Conservation (phyloP, 1,140 invertebrate genomes). For the Meloidogyne floridensis region DNA sequence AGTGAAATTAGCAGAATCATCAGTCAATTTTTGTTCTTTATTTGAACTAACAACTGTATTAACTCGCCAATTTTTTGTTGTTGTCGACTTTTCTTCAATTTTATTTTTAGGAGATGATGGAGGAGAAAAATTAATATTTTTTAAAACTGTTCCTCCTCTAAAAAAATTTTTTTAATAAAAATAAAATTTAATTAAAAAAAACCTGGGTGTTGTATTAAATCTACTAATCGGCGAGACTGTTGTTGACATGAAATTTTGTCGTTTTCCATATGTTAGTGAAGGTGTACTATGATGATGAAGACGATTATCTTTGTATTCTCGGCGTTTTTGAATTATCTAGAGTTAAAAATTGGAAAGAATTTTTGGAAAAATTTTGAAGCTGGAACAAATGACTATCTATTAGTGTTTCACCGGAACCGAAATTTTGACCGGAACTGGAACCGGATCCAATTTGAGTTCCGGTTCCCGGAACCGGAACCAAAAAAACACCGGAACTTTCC, state of each 20-base stretch:
- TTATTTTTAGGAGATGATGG: no score
- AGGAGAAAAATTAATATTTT: background rate
- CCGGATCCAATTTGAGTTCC: no score
- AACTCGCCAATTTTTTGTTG: background rate
- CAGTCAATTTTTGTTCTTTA: background rate
- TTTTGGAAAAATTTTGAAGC: background rate
- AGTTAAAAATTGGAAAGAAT: background rate
- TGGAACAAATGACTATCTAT: no score
- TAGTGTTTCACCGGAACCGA: no score
- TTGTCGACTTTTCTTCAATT: background rate
- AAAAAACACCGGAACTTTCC: no score
- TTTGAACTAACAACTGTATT: background rate
- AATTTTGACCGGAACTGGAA: no score
- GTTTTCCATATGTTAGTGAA: background rate
- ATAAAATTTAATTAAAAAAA: no score
- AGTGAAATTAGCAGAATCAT: background rate
- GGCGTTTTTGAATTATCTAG: slow-evolving; percentile 23
- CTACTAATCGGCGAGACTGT: background rate
- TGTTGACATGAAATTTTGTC: background rate
- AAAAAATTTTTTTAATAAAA: no score
- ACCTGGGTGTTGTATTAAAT: background rate
- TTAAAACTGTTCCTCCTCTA: background rate
- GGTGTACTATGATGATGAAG: background rate
- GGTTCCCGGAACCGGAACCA: no score
- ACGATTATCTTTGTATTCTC: slow-evolving; percentile 19